Evolutionary conservation across 2,888 invertebrate genomes (phyloP).

Genomic region (Xylota sylvarum): DNA sequence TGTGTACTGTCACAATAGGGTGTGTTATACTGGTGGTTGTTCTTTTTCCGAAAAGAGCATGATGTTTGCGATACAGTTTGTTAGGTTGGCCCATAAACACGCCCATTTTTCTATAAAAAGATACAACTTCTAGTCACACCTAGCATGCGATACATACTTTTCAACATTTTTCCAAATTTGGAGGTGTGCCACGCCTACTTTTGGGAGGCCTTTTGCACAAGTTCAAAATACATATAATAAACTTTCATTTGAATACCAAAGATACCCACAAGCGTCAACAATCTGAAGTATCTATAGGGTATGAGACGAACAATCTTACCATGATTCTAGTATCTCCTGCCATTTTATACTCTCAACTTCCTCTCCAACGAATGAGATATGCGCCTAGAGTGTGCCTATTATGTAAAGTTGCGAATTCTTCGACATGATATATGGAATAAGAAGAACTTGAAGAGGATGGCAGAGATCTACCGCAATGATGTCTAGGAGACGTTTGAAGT

Average conservation of each 20-base stretch:
- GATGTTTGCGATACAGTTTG: no score
- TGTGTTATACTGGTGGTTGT: not conserved
- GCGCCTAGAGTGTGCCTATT: not conserved
- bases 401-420: not conserved
- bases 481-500: slow-evolving; percentile 11
- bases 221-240: no score
- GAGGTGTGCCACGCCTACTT: no score
- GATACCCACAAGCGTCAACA: no score
- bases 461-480: slow-evolving; percentile 15
- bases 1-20: not conserved
- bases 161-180: no score
- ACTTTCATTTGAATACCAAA: no score
- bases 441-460: not conserved
- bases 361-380: not conserved
- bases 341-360: not conserved
- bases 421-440: not conserved
- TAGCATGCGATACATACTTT: no score
- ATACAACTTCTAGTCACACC: no score
- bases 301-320: not conserved
- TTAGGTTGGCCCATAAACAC: no score
- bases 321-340: not conserved
- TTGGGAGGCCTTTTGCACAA: no score
- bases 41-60: not conserved
- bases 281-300: not conserved
- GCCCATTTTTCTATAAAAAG: no score